Percentiles rank a stretch among this genome's conserved stretches.
Conservation (phyloP, 1,140 invertebrate genomes). For the Chrysoperla carnea region DNA sequence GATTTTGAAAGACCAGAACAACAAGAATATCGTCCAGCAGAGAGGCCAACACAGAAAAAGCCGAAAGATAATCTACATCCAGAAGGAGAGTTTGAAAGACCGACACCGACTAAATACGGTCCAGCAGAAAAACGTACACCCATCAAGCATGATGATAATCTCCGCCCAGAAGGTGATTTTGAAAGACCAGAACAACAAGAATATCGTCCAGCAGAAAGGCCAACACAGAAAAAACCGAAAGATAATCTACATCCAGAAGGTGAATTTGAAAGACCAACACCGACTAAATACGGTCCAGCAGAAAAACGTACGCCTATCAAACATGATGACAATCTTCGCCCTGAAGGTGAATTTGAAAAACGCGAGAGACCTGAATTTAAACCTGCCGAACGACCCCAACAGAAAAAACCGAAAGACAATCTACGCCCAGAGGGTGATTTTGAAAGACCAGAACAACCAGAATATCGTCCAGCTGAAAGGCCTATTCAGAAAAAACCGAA, state of each 20-base stretch:
- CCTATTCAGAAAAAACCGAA: constrained; percentile 20
- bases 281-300: constrained; percentile 21
- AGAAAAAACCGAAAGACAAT: constrained; percentile 37
- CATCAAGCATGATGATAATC: constrained; percentile 30
- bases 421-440: constrained; percentile 33
- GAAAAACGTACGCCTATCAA: constrained; percentile 24
- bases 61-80: constrained; percentile 12
- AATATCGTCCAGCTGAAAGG: constrained; percentile 8
- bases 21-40: constrained; percentile 16
- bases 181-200: constrained; percentile 16
- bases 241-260: constrained; percentile 31
- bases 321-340: constrained; percentile 28
- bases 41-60: constrained; percentile 11
- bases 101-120: constrained; percentile 12
- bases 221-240: constrained; percentile 19
- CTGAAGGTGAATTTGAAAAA: constrained; percentile 46
- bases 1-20: constrained; percentile 31
- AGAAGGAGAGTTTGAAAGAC: constrained; percentile 34
- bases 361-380: constrained; percentile 25
- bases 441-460: constrained; percentile 13
- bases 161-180: constrained; percentile 36
- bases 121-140: constrained; percentile 19
- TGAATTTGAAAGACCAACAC: constrained; percentile 25
- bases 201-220: constrained; percentile 20
- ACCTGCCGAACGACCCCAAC: constrained; percentile 32